These are phyloP conservation scores for Trichacis sp. DNA, from an alignment of 2,888 invertebrate species.

Conservation along the genomic window DNA sequence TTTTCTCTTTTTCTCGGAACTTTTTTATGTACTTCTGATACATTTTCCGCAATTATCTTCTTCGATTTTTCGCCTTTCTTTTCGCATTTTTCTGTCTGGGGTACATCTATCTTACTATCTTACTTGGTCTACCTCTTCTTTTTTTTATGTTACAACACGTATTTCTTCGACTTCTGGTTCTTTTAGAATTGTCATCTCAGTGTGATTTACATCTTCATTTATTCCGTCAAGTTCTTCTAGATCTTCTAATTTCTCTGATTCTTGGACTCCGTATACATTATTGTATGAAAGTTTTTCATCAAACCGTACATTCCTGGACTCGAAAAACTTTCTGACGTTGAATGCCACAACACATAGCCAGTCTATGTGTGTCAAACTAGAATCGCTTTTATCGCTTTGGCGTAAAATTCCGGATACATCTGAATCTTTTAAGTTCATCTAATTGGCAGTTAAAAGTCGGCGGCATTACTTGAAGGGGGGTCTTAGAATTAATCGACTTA, in stretches of 20 bases:
- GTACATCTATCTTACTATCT: too few relatives aligned
- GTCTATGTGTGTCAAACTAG: conserved; percentile 25
- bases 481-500: conserved; percentile 20
- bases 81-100: too few relatives aligned
- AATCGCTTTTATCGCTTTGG: conserved; percentile 12
- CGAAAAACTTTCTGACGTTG: conserved; percentile 17
- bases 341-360: conserved; percentile 42
- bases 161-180: too few relatives aligned
- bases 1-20: too few relatives aligned
- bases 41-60: too few relatives aligned
- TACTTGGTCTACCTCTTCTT: too few relatives aligned
- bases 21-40: too few relatives aligned
- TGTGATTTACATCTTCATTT: too few relatives aligned
- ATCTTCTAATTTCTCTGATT: too few relatives aligned
- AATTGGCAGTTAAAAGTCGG: conserved; percentile 20
- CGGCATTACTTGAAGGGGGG: conserved; percentile 20
- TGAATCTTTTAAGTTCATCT: conserved; percentile 23
- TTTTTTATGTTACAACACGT: too few relatives aligned
- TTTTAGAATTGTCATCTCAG: conserved; percentile 9
- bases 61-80: too few relatives aligned
- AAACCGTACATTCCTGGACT: conserved; percentile 22
- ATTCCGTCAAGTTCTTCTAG: not conserved
- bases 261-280: not conserved
- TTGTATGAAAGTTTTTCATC: conserved; percentile 12
- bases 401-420: conserved; percentile 28